Conservation (phyloP, 2,113 vertebrate species). For the Stercorarius parasiticus region DNA sequence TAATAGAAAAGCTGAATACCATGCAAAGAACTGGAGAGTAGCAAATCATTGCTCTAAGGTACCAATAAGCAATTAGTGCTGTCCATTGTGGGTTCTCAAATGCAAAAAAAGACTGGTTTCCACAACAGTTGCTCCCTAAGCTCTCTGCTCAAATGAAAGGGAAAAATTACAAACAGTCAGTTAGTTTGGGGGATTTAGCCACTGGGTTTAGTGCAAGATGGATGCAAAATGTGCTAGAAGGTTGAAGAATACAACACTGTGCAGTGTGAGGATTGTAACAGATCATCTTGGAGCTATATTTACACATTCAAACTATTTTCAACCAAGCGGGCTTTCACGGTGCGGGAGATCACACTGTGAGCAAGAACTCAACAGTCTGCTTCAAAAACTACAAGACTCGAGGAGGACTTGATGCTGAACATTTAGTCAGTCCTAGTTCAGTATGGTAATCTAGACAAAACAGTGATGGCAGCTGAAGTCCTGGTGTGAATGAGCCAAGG, state of each 20-base stretch:
- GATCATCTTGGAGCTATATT: not conserved
- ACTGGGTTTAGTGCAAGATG: not conserved
- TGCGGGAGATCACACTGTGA: not conserved
- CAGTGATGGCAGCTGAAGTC: not conserved
- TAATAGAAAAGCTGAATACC: not conserved
- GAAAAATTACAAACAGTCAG: not conserved
- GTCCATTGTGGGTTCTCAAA: not conserved
- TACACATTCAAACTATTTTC: not conserved
- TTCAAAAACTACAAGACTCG: not conserved
- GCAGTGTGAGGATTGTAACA: not conserved
- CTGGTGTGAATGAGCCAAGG: not conserved
- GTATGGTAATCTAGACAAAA: not conserved
- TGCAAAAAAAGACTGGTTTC: not conserved
- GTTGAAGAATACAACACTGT: not conserved
- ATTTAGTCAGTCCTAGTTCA: not conserved
- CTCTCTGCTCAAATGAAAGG: not conserved
- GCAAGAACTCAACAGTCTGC: not conserved
- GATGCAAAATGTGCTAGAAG: not conserved
- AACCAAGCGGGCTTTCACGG: not conserved
- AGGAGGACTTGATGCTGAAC: not conserved
- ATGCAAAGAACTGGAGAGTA: not conserved
- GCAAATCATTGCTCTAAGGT: not conserved
- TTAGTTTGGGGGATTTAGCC: not conserved
- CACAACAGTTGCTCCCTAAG: not conserved
- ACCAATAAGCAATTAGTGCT: not conserved